These are phyloP conservation scores for Choloepus didactylus DNA, from an alignment of 2,797 vertebrate genomes.

Conservation along the genomic window DNA sequence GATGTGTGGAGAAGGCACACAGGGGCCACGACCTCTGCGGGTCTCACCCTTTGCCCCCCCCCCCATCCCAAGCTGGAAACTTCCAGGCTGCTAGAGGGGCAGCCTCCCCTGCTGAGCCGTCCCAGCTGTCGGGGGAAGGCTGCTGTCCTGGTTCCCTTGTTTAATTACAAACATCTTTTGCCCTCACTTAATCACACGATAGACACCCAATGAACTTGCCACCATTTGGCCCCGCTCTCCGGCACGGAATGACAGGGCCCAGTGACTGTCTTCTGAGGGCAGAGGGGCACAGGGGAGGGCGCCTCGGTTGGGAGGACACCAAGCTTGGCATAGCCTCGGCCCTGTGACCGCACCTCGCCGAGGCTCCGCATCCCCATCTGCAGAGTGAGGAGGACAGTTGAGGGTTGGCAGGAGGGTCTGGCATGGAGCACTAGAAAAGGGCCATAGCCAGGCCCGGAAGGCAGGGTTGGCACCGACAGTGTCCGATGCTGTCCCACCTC, in stretches of 20 bases:
- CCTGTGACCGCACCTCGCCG: not conserved
- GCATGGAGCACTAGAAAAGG: not conserved
- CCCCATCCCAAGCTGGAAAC: not conserved
- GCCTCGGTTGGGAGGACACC: fast-evolving
- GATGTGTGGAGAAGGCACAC: not conserved
- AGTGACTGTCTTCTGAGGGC: not conserved
- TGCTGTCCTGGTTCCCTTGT: not conserved
- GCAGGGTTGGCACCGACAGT: not conserved
- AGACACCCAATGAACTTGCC: not conserved
- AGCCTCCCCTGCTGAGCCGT: not conserved
- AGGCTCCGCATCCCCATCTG: no score
- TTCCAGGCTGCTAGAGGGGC: not conserved
- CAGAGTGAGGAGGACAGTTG: not conserved
- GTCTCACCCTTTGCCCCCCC: no score
- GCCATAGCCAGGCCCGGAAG: not conserved
- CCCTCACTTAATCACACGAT: constrained; percentile 9
- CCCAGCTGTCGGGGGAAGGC: not conserved
- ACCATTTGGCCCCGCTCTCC: not conserved
- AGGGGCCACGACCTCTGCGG: fast-evolving
- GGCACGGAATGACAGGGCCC: not conserved
- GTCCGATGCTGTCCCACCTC: not conserved
- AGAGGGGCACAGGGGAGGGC: not conserved
- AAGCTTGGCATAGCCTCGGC: not conserved
- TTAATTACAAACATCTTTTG: not conserved
- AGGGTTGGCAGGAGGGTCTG: fast-evolving